Percentiles rank a stretch among this genome's conserved stretches.
These are phyloP conservation scores for Aptenodytes patagonicus DNA, from an alignment of 2,113 vertebrate species.

Conservation along the genomic window DNA sequence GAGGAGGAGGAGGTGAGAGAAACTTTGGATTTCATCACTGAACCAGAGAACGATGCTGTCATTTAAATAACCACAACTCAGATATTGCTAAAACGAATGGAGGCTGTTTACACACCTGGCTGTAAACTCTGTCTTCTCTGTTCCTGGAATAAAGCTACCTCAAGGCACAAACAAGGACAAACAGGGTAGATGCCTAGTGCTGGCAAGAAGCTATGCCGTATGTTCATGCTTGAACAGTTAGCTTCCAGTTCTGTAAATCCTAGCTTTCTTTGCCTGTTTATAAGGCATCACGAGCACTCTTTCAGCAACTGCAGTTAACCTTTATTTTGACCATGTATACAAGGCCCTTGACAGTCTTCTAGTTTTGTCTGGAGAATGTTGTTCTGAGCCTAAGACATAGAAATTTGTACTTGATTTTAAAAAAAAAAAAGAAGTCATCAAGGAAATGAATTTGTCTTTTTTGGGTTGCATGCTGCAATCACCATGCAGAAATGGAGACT, in stretches of 20 bases:
- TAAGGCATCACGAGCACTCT: neutral
- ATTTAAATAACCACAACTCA: neutral
- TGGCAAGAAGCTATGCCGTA: slow-evolving; percentile 6
- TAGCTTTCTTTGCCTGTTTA: neutral
- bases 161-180: slow-evolving; percentile 5
- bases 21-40: neutral
- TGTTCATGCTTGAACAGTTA: slow-evolving; percentile 9
- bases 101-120: neutral
- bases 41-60: neutral
- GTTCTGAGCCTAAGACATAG: neutral
- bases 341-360: neutral
- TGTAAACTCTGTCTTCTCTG: neutral
- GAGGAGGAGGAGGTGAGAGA: slow-evolving; percentile 94
- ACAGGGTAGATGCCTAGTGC: neutral
- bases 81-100: neutral
- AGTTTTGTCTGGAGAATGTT: neutral
- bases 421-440: neutral
- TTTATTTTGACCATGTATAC: neutral
- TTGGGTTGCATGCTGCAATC: neutral
- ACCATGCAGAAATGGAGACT: neutral
- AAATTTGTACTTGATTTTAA: neutral
- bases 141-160: slow-evolving; percentile 8
- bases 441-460: neutral
- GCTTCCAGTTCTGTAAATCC: neutral
- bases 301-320: neutral